Conservation (phyloP, 2,888 invertebrate genomes). For the Tenodera sinensis region DNA sequence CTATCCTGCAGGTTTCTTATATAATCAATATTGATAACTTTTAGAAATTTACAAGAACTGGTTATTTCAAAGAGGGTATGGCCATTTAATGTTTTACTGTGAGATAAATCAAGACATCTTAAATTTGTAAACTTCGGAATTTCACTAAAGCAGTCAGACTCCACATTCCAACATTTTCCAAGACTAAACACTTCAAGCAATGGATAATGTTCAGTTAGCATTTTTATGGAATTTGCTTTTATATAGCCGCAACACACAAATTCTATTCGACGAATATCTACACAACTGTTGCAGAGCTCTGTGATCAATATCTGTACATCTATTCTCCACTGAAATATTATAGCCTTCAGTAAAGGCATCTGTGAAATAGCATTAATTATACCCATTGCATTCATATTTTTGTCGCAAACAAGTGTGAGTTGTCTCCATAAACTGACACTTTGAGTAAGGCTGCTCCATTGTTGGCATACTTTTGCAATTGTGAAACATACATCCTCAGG, state of each 20-base stretch:
- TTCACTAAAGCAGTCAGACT: background rate
- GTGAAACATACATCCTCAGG: slow-evolving; percentile 2
- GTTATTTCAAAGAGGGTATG: background rate
- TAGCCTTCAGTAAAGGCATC: background rate
- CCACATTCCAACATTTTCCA: slow-evolving; percentile 14
- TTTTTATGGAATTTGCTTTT: background rate
- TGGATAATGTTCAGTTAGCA: slow-evolving; percentile 7
- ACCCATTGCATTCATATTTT: background rate
- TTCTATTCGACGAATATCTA: background rate
- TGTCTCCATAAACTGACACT: background rate
- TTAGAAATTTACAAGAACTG: background rate
- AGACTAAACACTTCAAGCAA: slow-evolving; percentile 9
- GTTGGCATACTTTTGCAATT: slow-evolving; percentile 4
- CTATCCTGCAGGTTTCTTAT: slow-evolving; percentile 2
- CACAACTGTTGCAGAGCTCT: background rate
- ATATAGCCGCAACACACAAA: slow-evolving; percentile 6
- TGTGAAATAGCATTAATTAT: background rate
- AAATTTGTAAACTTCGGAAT: background rate
- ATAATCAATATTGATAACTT: slow-evolving; percentile 13
- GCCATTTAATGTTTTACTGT: background rate
- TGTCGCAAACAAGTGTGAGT: background rate
- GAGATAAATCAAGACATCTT: slow-evolving; percentile 1
- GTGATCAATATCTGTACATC: background rate
- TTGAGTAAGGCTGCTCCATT: background rate
- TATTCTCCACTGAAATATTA: slow-evolving; percentile 7